Conservation (phyloP, 2,797 vertebrate genomes). For the Crypturellus tataupa region DNA sequence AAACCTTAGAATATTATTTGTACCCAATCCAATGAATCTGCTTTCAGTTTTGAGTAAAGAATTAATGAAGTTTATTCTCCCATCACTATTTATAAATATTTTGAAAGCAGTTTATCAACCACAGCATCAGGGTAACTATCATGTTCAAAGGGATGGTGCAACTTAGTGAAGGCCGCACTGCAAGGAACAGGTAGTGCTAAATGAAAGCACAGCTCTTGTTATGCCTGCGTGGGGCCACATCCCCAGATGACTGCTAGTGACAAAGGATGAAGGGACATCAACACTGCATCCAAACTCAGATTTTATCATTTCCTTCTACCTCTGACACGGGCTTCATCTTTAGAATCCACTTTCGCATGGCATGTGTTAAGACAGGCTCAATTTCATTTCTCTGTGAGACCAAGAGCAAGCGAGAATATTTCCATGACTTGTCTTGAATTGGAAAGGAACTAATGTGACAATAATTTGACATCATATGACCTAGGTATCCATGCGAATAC, state of each 20-base stretch:
- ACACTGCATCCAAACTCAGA: background rate
- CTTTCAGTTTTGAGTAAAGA: background rate
- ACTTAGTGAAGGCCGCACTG: background rate
- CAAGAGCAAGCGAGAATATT: background rate
- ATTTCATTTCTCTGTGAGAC: background rate
- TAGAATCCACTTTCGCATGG: background rate
- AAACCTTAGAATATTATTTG: background rate
- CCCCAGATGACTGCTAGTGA: background rate
- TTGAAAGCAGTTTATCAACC: background rate
- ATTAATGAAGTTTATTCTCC: background rate
- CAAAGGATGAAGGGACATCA: background rate
- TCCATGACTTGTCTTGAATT: constrained; percentile 27
- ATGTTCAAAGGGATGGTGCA: background rate
- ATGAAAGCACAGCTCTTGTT: background rate
- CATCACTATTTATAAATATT: background rate
- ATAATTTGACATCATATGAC: constrained; percentile 44
- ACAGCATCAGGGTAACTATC: background rate
- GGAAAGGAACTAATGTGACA: constrained; percentile 13
- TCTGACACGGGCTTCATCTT: background rate
- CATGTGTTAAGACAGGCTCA: background rate
- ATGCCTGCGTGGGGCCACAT: background rate
- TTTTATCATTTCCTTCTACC: background rate
- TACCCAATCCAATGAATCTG: background rate
- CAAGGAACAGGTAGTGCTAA: background rate
- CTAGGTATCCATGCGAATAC: constrained; percentile 17